phyloP scores from a whole-genome alignment of 2,888 invertebrate genomes.

The Xanthostigma xanthostigma region DNA sequence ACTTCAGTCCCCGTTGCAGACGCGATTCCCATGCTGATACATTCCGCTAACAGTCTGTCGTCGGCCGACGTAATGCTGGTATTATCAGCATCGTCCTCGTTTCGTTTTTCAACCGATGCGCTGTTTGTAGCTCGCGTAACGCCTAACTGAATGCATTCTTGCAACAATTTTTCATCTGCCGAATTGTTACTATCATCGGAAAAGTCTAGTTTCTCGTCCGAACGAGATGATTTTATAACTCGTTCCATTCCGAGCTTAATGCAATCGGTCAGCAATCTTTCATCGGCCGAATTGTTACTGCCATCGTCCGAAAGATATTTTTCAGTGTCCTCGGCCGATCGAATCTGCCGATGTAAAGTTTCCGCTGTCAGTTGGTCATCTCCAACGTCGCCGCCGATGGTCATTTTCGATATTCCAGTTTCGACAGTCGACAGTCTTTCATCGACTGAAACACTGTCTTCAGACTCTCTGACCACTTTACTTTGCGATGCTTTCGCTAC shows the following conservation, averaged over 20 bases:
- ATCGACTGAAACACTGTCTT: background rate
- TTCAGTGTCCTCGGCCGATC: background rate
- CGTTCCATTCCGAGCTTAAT: slow-evolving; percentile 2
- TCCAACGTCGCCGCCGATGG: background rate
- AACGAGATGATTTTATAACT: background rate
- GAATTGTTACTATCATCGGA: slow-evolving; percentile 6
- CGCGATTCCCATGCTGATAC: slow-evolving; percentile 4
- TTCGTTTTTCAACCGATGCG: slow-evolving; percentile 1
- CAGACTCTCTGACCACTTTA: background rate
- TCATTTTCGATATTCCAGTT: background rate
- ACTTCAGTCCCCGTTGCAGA: background rate
- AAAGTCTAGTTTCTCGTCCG: background rate
- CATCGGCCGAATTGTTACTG: slow-evolving; percentile 1
- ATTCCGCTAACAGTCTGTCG: slow-evolving; percentile 4
- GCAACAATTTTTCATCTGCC: slow-evolving; percentile 25
- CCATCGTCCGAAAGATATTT: slow-evolving; percentile 2
- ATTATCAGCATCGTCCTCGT: slow-evolving; percentile 4
- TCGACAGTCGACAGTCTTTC: background rate
- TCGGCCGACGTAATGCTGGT: slow-evolving; percentile 6
- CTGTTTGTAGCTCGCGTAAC: slow-evolving; percentile 17
- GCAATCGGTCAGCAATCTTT: background rate
- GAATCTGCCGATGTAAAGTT: background rate
- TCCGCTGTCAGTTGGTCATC: background rate
- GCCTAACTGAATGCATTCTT: slow-evolving; percentile 30
- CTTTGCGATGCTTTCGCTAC: slow-evolving; percentile 6